phyloP scores from a whole-genome alignment of 2,797 vertebrate species.

The Gymnoscopelus braueri region DNA sequence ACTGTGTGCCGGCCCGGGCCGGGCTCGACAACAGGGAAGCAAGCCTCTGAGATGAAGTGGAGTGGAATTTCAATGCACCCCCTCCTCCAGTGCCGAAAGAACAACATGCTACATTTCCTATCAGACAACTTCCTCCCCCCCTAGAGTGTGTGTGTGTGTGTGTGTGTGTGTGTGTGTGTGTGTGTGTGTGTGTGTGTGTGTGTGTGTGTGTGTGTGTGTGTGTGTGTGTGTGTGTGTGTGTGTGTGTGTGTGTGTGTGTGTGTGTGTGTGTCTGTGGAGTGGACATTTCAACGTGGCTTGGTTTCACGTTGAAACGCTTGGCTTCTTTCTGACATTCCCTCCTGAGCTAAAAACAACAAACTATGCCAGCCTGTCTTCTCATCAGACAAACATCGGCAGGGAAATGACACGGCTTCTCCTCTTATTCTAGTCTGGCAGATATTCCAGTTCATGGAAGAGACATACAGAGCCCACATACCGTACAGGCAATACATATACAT shows the following conservation, averaged over 20 bases:
- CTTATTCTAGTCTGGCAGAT: neutral
- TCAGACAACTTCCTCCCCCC: constrained; percentile 55
- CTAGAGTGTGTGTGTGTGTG: constrained; percentile 12
- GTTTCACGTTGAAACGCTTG: too few relatives aligned
- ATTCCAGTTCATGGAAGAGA: too few relatives aligned
- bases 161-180: neutral
- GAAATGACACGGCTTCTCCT: neutral
- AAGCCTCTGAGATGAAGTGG: constrained; percentile 30
- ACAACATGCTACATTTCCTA: constrained; percentile 66
- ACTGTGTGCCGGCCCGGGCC: too few relatives aligned
- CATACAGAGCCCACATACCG: too few relatives aligned
- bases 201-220: constrained; percentile 7
- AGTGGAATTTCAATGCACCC: constrained; percentile 53
- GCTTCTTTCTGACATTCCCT: neutral
- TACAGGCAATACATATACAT: too few relatives aligned
- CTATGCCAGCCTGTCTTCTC: neutral
- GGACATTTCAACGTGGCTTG: neutral
- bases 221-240: constrained; percentile 6
- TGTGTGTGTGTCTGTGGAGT: neutral
- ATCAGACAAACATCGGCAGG: neutral
- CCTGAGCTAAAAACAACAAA: constrained; percentile 4
- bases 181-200: constrained; percentile 8
- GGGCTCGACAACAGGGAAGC: too few relatives aligned
- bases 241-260: constrained; percentile 6
- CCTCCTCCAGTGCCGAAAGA: constrained; percentile 44